Base-by-base conservation (phyloP, 2,113 vertebrate species). In the Bos indicus region DNA sequence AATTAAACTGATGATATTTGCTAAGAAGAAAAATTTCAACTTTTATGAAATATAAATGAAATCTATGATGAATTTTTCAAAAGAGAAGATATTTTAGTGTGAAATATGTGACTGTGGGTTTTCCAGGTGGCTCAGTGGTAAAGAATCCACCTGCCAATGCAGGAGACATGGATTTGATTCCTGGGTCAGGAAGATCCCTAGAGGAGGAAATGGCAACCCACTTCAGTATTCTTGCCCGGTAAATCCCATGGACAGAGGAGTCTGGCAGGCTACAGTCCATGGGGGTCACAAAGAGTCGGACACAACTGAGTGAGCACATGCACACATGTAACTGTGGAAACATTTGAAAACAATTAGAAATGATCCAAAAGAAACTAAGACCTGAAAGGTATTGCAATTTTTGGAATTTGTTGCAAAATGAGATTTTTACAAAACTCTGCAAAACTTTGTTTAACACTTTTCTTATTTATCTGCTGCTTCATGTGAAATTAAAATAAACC, bases 341-440 rank as follows among this genome's bases (percentile, higher is more conserved):
- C 46, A 82, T 64, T 74, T 91, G 33, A 82, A 91, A 91, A 56
- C 5, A 54, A 88, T 77, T 74, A 46, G 64, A 94, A 56, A 74
- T 28, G 52, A 84, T 56, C 52, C 43, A 52, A 62, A 87, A 85
- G 33, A 95, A 74, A 64, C 46, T 25, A 71, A 74, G 59, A 71
- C n/a, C 33, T 91, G 43, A 78, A 91, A 88, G 83, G 82, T 85
- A 89, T 59, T 94, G 48, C 43, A 74, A 78, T 52, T 91, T 90
- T 46, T 93, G 78, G 43, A 93, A 93, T 74, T 89, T 90, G 84
- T 54, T 89, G 59, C 88, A 59, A 90, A 96, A 96, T 67, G 48
- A 92, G 40, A 85, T 71, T 95, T 89, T 87, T 62, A 91, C 86
- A 78, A 64, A 94, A 67, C 28, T 93, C 85, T 96, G 26, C 28